Base-by-base conservation (phyloP, 2,113 vertebrate genomes). In the Scopus umbretta region DNA sequence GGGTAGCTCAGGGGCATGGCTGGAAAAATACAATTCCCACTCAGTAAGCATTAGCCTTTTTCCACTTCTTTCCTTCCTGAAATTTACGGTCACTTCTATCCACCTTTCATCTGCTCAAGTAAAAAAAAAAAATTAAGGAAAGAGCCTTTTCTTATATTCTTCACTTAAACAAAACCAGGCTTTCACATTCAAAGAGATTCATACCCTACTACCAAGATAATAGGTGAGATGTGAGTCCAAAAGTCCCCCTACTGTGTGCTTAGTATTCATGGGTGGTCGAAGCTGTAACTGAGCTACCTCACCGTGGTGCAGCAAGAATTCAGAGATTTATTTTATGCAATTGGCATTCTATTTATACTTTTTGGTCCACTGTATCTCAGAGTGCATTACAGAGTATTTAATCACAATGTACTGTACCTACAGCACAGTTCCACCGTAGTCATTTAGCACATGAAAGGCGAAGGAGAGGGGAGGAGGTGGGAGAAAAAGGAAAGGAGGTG, bases 271-370 rank as follows among this genome's bases (percentile, higher is more conserved):
- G 93, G 94, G 88, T 95, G 86, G 92, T 92, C 85, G 0, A 80
- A 83, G 79, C 73, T 87, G 96, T 94, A 97, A 92, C 95, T 95
- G 92, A 96, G 91, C 68, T 92, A 90, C 95, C 62, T 97, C 88
- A 61, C 88, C 58, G 82, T 79, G 88, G 91, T 58, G 83, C 74
- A 93, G 61, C 90, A 96, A 96, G 96, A 96, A 97, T 94, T 91
- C 78, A 91, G 80, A 91, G 88, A 95, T 97, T 95, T 95, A 93
- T 96, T 96, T 95, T 91, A 94, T 71, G 76, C 94, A 94, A 94
- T 58, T 90, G 86, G 90, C 96, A 96, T 94, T 92, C 94, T 94
- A 91, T 89, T 94, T 94, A 95, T 88, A 36, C 81, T 72, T 95
- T 82, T 85, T 92, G 72, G 80, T 95, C 81, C 50, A 65, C 70